Base-by-base conservation (phyloP, 1,140 invertebrate genomes). In the Ditylenchus dipsaci region DNA sequence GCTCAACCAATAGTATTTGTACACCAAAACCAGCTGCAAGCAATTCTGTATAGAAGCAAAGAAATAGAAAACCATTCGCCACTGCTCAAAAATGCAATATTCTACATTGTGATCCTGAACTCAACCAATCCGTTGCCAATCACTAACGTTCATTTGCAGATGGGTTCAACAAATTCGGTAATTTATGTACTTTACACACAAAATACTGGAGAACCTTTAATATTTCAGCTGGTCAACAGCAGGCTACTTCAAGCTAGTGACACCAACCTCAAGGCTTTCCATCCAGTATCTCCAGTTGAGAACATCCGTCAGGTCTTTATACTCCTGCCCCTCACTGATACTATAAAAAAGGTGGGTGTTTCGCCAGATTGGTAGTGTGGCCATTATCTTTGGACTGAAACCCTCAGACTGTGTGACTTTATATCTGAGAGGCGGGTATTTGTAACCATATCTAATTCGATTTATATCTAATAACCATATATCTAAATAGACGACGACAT, bases 241-340 rank as follows among this genome's bases (percentile, higher is more conserved):
- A 26, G 38, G 38, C 23, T 30, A 11, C 63, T 69, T 23, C 7
- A 29, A 19, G 26, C 42, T 21, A 43, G 26, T 21, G 17, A 5
- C 26, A 26, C 67, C 29, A 23, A 42, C 9, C 29, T 68, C 17
- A 19, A 43, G 1, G 66, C 62, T 26, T 68, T 68, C 38, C 27
- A 68, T 33, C 66, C 66, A 30, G 1, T 68, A n/a, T 19, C 21
- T 30, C 17, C 66, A 11, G 63, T 67, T 53, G 23, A 67, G 19
- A 68, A 38, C 11, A 43, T 68, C n/a, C 29, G 8, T 49, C 66
- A 68, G 68, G 27, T 68, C 0, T 68, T 69, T 17, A 19, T 69
- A 17, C 11, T 68, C 8, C 38, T 68, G 5, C 64, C 64, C 9
- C 38, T 64, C 38, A 26, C 63, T 23, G 63, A 49, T n/a, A 49